phyloP scores from a whole-genome alignment of 2,888 invertebrate species.

The Sinotaia quadrata region DNA sequence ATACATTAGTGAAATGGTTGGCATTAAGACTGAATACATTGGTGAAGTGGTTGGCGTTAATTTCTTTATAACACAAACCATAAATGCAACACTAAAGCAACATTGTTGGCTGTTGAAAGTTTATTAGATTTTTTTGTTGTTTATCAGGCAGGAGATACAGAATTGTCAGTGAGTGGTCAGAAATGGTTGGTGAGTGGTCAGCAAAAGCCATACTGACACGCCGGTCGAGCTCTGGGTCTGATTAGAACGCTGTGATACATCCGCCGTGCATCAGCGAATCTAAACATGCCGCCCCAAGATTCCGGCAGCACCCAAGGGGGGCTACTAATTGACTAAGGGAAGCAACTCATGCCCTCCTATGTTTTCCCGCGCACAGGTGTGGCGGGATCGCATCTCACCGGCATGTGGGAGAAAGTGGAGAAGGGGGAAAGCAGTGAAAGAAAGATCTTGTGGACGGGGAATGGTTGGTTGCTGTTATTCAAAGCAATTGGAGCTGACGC shows the following conservation, averaged over 20 bases:
- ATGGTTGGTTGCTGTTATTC: not conserved
- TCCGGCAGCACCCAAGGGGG: conserved; percentile 14
- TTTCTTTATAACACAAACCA: no score
- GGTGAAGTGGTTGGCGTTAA: no score
- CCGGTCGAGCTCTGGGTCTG: conserved; percentile 13
- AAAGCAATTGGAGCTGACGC: no score
- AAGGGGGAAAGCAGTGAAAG: not conserved
- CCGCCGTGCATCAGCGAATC: conserved; percentile 19
- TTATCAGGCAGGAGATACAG: no score
- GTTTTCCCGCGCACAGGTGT: conserved; percentile 28
- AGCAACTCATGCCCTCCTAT: conserved; percentile 12
- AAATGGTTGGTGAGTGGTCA: no score
- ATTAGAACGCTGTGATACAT: conserved; percentile 24
- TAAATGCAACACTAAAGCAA: no score
- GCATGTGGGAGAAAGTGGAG: not conserved
- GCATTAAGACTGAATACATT: no score
- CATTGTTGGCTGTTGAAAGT: no score
- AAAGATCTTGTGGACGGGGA: not conserved
- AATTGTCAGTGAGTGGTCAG: no score
- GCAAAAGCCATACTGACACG: conserved; percentile 6
- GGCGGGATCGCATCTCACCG: conserved; percentile 20
- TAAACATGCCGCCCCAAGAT: conserved; percentile 8
- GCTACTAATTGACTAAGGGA: conserved; percentile 31
- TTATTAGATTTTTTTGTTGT: no score
- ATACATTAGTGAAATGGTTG: no score